Evolutionary conservation across 1,140 invertebrate species (phyloP), one percentile per base, ranked within the genome.

Genomic region (Eciton burchellii): DNA sequence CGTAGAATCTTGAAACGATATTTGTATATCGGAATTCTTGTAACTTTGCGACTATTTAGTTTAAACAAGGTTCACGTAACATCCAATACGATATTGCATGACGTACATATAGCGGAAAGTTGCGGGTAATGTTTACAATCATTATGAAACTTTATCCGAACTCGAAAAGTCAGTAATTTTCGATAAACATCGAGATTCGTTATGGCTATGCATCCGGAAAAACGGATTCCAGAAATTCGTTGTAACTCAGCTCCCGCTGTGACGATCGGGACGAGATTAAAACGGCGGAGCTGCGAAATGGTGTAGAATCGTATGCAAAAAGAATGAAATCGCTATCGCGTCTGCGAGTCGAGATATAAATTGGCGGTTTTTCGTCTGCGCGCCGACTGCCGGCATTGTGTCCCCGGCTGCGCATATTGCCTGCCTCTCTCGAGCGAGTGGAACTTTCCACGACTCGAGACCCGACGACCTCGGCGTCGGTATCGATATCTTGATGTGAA

Each of bases 401-500:
- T 26, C 70, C 26, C 35, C 14, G 14, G 66, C 81, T 86, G 92
- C 93, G 92, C 93, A 94, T 90, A 71, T 89, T 86, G 77, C 86
- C 86, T 85, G 87, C 88, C 87, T 87, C 88, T 88, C 89, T 89
- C 85, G 74, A 87, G 87, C 84, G 85, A 92, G 90, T 88, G 90
- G 89, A 93, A 92, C 92, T 93, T 94, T 94, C 93, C 92, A 92
- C 84, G 79, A 62, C 74, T 21, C 81, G 84, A 88, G 84, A 88
- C 77, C 59, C 79, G 77, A 87, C 86, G 83, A 88, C 85, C 87
- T 88, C 87, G 85, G 52, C 79, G 66, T 63, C 41, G 6, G 66
- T 88, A 88, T 88, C 83, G 87, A 88, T 88, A 85, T 82, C 87
- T 85, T 60, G 76, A 84, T 68, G 56, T 85, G 72, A 88, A 77